Conservation (phyloP, 2,113 vertebrate species). For the Atrichornis clamosus region DNA sequence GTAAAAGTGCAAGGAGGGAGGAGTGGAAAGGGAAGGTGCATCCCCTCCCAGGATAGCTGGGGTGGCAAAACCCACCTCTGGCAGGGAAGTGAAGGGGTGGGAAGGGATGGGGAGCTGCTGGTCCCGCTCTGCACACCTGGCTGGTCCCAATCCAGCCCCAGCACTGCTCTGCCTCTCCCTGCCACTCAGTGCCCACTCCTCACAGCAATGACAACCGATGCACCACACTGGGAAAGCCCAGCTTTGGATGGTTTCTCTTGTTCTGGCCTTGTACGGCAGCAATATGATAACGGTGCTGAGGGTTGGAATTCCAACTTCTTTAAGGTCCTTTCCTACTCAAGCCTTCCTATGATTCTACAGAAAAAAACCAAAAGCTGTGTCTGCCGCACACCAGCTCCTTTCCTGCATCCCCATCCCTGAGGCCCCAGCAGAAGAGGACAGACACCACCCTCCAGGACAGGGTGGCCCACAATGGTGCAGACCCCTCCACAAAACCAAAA, state of each 20-base stretch:
- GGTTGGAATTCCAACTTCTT: background rate
- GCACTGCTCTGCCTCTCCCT: background rate
- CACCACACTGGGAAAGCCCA: background rate
- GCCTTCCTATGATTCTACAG: background rate
- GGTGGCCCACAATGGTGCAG: rapidly evolving
- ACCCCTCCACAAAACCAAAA: background rate
- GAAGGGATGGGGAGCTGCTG: background rate
- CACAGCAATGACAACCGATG: background rate
- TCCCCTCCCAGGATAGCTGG: background rate
- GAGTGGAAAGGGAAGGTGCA: background rate
- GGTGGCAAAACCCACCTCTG: background rate
- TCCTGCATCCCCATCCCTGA: background rate
- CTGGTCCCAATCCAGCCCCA: too few relatives aligned
- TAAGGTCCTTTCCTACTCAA: background rate
- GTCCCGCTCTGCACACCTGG: background rate
- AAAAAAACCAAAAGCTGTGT: background rate
- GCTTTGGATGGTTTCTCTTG: rapidly evolving
- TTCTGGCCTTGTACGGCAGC: background rate
- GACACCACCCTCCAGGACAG: rapidly evolving
- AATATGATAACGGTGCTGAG: rapidly evolving
- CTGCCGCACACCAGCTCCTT: background rate
- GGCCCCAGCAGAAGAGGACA: background rate
- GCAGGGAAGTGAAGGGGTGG: background rate
- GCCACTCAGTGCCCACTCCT: background rate
- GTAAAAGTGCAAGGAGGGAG: background rate